phyloP scores from a whole-genome alignment of 2,797 vertebrate genomes.

The Hyperoplus immaculatus region DNA sequence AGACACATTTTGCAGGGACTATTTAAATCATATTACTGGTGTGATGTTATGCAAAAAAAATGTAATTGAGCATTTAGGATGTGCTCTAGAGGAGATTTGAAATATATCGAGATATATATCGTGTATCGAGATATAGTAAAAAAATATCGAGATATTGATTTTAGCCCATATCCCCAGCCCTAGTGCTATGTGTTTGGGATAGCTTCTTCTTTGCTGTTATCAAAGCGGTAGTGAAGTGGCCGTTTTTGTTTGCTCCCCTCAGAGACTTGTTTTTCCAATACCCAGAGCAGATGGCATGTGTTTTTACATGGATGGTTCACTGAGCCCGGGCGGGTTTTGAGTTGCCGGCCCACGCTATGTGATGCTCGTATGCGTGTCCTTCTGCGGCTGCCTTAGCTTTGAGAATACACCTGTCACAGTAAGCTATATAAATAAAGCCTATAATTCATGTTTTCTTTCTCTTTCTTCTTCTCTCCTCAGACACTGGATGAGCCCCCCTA shows the following conservation, averaged over 20 bases:
- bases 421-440: constrained; percentile 30
- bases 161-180: no score
- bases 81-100: no score
- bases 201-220: constrained; percentile 63
- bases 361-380: constrained; percentile 40
- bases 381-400: constrained; percentile 9
- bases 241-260: constrained; percentile 72
- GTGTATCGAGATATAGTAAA: no score
- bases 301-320: constrained; percentile 77
- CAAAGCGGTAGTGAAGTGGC: constrained; percentile 73
- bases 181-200: constrained; percentile 56
- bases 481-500: constrained; percentile 90
- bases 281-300: constrained; percentile 80
- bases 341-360: constrained; percentile 42
- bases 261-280: constrained; percentile 74
- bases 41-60: no score
- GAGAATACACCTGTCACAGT: constrained; percentile 51
- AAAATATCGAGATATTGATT: no score
- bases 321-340: constrained; percentile 60
- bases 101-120: no score
- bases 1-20: no score
- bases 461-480: constrained; percentile 59
- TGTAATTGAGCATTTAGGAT: no score
- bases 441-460: constrained; percentile 30
- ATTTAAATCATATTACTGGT: no score